Evolutionary conservation across 2,888 invertebrate genomes (phyloP), one percentile per base, ranked within the genome.

Genomic region (Cartodere bifasciata): DNA sequence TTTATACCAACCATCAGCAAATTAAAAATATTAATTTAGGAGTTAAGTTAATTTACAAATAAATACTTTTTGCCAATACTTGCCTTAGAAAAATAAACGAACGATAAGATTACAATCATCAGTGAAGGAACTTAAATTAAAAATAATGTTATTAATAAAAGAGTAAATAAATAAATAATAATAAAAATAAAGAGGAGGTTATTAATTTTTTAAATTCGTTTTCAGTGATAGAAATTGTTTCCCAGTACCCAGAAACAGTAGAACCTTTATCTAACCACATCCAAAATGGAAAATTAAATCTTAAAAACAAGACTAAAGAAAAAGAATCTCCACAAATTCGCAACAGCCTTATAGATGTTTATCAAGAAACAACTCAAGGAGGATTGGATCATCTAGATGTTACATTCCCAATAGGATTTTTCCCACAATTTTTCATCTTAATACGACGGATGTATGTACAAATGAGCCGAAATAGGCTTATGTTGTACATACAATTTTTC

Each of bases 341-440:
- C 11, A 31, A 22, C 16, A 41, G 36, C 14, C 34, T 40, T 14
- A 36, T 13, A 5, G 13, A 10, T 10, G 21, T 36, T 7, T 36
- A 37, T 14, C 29, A 33, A 29, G 38, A 41, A 16, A 36, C 34
- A n/a, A 28, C 34, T 10, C 22, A 22, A 15, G 23, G 24, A 13
- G 27, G 23, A 10, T 23, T 35, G 17, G 31, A 29, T 4, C 35
- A 36, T 16, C 24, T 32, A 13, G 27, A 27, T 20, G 21, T 65
- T 55, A 60, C 63, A 38, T 72, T 69, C 40, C 63, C 73, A 0
- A 66, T 67, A 1, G 62, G 69, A 2, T 69, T 71, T 44, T 55
- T 61, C 37, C 58, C 54, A 4, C 74, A 74, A 45, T 68, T 72
- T 43, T 23, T 47, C 2, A 64, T 73, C 33, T 48, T 75, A 15